These are phyloP conservation scores for Kuschelorhynchus macadamiae DNA, from an alignment of 2,888 invertebrate species.

Conservation along the genomic window DNA sequence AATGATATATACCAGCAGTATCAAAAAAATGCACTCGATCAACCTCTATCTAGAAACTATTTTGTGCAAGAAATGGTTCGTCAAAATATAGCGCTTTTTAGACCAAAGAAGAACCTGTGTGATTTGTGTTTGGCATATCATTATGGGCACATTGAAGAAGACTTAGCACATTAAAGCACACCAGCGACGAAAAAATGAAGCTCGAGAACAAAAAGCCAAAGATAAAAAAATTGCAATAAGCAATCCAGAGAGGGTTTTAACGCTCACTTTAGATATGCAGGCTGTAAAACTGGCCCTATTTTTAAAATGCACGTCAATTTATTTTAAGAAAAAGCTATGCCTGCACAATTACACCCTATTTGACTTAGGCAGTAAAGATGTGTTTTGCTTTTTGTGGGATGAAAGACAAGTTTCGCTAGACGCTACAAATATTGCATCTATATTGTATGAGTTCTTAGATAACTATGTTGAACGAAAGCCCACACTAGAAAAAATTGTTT, in stretches of 20 bases:
- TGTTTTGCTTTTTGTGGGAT: neutral
- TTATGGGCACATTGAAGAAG: constrained; percentile 1
- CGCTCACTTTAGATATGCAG: neutral
- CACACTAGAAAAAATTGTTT: too few species aligned
- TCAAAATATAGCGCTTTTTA: constrained; percentile 11
- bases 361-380: neutral
- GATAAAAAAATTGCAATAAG: constrained; percentile 1
- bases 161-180: neutral
- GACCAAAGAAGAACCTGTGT: constrained; percentile 22
- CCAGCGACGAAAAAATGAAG: constrained; percentile 7
- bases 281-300: neutral
- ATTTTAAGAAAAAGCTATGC: constrained; percentile 1
- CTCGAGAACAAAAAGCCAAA: neutral
- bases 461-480: too few species aligned
- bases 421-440: too few species aligned
- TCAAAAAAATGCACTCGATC: neutral
- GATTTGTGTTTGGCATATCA: constrained; percentile 15
- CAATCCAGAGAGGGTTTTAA: neutral
- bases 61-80: too few species aligned
- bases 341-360: constrained; percentile 1
- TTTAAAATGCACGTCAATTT: neutral
- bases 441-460: too few species aligned
- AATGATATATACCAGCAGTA: constrained; percentile 1
- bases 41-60: neutral
- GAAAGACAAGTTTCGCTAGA: neutral